A percentile compares a stretch with the other conserved stretches of the same genome.
Conservation (phyloP, 2,797 vertebrate genomes). For the Acipenser ruthenus region DNA sequence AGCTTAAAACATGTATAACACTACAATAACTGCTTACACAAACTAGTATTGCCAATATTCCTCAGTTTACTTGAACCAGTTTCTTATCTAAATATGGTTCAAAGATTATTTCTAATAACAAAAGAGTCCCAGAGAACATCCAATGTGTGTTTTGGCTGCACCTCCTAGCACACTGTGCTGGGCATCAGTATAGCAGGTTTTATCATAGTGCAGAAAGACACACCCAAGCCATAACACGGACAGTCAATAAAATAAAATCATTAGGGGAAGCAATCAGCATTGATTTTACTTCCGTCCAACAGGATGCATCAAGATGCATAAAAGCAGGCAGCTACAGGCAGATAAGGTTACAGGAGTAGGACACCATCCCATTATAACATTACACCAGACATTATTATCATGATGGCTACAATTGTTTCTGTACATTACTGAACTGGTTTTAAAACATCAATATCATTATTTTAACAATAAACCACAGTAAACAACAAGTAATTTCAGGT, state of each 20-base stretch:
- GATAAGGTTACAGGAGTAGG: neutral
- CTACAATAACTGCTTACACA: no score
- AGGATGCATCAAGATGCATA: conserved; percentile 1
- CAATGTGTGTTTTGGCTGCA: neutral
- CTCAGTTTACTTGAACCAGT: no score
- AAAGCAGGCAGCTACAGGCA: conserved; percentile 1
- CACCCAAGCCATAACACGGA: neutral
- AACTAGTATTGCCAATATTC: no score
- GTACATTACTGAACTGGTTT: neutral
- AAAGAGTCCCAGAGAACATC: no score
- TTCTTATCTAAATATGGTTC: no score
- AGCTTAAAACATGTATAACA: no score
- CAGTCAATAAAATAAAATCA: neutral
- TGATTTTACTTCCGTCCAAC: conserved; percentile 9
- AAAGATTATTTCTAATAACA: no score
- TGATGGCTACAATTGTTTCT: neutral
- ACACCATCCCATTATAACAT: no score
- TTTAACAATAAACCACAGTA: neutral
- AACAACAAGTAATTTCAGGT: neutral
- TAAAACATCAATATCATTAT: neutral
- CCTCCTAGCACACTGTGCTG: neutral
- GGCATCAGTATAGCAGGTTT: neutral
- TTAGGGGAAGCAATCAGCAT: conserved; percentile 5
- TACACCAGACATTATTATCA: no score
- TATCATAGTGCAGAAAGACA: no score